Percentiles rank a stretch among this genome's conserved stretches.
Conservation (phyloP, 2,888 invertebrate genomes). For the Cosmia pyralina region DNA sequence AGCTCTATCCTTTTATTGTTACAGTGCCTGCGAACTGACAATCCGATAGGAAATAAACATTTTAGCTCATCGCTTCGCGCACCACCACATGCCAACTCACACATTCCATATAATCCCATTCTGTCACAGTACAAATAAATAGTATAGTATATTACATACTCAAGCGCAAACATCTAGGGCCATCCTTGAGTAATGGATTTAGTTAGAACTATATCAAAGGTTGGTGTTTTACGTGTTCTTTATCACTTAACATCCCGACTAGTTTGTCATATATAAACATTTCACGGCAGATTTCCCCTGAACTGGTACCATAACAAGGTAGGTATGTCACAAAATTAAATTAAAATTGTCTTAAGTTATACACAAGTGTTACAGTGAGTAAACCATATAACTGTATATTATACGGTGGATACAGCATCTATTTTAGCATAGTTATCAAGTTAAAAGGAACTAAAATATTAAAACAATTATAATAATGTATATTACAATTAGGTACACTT, state of each 20-base stretch:
- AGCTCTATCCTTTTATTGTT: constrained; percentile 91
- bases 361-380: constrained; percentile 62
- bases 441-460: constrained; percentile 73
- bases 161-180: constrained; percentile 83
- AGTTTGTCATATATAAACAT: constrained; percentile 71
- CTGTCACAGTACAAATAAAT: constrained; percentile 87
- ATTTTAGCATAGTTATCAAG: constrained; percentile 66
- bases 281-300: constrained; percentile 77
- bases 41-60: constrained; percentile 90
- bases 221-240: constrained; percentile 77
- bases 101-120: constrained; percentile 76
- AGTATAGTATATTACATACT: constrained; percentile 82
- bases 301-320: constrained; percentile 55
- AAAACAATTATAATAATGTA: constrained; percentile 72
- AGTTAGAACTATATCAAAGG: constrained; percentile 78
- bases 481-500: constrained; percentile 77
- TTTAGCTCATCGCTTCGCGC: constrained; percentile 82
- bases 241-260: constrained; percentile 74
- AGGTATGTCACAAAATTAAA: constrained; percentile 61
- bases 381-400: constrained; percentile 63
- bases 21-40: constrained; percentile 90
- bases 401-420: constrained; percentile 68
- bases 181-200: constrained; percentile 81
- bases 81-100: constrained; percentile 76
- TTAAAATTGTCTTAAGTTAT: constrained; percentile 62